Evolutionary conservation across 2,797 vertebrate species (phyloP).

Genomic region (Muraenolepis orangiensis): DNA sequence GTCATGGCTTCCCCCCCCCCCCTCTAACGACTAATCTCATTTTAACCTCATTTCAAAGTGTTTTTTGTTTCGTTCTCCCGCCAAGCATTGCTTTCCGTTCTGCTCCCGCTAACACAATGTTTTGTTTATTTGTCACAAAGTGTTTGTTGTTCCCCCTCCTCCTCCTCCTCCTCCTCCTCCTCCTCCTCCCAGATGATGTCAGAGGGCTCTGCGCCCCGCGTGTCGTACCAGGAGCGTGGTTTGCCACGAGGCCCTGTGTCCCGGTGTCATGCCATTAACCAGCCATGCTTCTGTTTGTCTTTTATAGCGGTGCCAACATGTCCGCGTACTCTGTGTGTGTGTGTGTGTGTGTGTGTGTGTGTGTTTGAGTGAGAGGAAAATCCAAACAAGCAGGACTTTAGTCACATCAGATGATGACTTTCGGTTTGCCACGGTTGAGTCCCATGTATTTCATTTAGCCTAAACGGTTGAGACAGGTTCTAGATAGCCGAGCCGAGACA

Average conservation of each 20-base stretch:
- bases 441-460: neutral
- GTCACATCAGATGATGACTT: neutral
- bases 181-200: constrained; percentile 52
- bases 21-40: constrained; percentile 30
- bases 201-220: constrained; percentile 40
- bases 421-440: neutral
- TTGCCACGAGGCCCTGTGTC: neutral
- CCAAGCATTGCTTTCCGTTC: constrained; percentile 41
- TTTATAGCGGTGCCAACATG: constrained; percentile 1
- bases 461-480: neutral
- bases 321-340: constrained; percentile 5
- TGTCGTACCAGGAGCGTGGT: neutral
- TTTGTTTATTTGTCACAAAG: constrained; percentile 62
- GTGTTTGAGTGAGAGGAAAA: neutral
- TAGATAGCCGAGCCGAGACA: constrained; percentile 16
- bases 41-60: constrained; percentile 35
- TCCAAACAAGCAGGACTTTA: neutral
- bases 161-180: neutral
- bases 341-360: neutral
- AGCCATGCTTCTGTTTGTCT: constrained; percentile 56
- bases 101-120: constrained; percentile 53
- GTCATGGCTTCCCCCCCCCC: neutral
- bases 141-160: constrained; percentile 59
- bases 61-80: constrained; percentile 23
- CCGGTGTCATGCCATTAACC: constrained; percentile 44